Conservation (phyloP, 2,113 vertebrate genomes). For the Cervus canadensis region DNA sequence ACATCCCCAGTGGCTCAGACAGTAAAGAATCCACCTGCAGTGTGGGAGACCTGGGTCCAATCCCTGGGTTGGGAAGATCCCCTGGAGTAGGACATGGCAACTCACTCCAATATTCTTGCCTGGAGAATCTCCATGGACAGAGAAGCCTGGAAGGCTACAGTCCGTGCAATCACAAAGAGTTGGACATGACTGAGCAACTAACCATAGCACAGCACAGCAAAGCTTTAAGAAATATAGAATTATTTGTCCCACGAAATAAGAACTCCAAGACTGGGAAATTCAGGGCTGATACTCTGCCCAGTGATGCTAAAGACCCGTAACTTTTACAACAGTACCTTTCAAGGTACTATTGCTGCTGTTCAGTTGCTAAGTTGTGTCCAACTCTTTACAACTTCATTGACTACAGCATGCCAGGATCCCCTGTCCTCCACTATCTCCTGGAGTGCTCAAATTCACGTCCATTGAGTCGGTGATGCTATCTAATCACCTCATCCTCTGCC, state of each 20-base stretch:
- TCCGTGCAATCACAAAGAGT: background rate
- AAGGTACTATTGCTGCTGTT: background rate
- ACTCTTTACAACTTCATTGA: background rate
- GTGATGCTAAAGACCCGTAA: background rate
- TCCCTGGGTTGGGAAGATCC: background rate
- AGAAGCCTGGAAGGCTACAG: background rate
- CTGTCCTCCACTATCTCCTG: background rate
- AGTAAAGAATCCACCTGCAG: background rate
- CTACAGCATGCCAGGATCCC: background rate
- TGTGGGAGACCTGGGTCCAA: background rate
- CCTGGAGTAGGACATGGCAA: background rate
- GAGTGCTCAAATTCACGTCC: background rate
- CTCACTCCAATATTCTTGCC: background rate
- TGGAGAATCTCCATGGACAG: background rate
- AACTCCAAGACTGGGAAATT: background rate
- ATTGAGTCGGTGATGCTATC: background rate
- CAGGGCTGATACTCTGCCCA: background rate
- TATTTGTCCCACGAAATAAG: background rate
- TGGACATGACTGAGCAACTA: background rate
- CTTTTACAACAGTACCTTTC: background rate
- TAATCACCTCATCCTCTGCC: background rate
- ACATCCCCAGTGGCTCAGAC: rapidly evolving
- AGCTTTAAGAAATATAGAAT: background rate
- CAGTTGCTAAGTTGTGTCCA: background rate
- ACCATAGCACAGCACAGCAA: background rate